Evolutionary conservation across 1,140 invertebrate species (phyloP).

Genomic region (Hyphantria cunea): DNA sequence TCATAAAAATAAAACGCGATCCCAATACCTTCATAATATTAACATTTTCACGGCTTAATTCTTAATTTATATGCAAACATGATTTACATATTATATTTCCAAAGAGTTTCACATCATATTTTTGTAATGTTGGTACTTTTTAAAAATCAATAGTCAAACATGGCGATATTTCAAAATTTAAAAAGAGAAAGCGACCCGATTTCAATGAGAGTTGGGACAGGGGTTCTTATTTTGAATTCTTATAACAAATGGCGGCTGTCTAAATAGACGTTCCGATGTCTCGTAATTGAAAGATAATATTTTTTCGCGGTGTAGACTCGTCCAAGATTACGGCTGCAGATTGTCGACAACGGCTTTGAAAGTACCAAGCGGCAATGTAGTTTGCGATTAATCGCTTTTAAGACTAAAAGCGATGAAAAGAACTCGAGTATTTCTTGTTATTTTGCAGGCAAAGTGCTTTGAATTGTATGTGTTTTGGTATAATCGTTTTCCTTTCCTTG

Average conservation of each 20-base stretch:
- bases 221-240: slow-evolving; percentile 47
- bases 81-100: too few species aligned
- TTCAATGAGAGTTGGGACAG: slow-evolving; percentile 18
- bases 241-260: slow-evolving; percentile 50
- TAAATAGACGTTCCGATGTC: slow-evolving; percentile 51
- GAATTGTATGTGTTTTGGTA: too few species aligned
- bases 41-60: too few species aligned
- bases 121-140: too few species aligned
- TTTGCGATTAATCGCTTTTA: slow-evolving; percentile 2
- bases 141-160: background rate
- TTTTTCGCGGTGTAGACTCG: slow-evolving; percentile 50
- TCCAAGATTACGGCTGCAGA: slow-evolving; percentile 40
- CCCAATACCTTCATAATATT: too few species aligned
- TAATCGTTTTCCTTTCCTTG: too few species aligned
- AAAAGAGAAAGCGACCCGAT: background rate
- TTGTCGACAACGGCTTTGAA: slow-evolving; percentile 11
- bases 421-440: too few species aligned
- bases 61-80: too few species aligned
- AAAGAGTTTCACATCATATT: too few species aligned
- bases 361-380: slow-evolving; percentile 12
- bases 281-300: slow-evolving; percentile 71
- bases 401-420: too few species aligned
- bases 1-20: too few species aligned
- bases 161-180: background rate
- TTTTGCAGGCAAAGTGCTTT: too few species aligned